These are phyloP conservation scores for Tanypteryx hageni DNA, from an alignment of 2,888 invertebrate genomes.

Conservation along the genomic window DNA sequence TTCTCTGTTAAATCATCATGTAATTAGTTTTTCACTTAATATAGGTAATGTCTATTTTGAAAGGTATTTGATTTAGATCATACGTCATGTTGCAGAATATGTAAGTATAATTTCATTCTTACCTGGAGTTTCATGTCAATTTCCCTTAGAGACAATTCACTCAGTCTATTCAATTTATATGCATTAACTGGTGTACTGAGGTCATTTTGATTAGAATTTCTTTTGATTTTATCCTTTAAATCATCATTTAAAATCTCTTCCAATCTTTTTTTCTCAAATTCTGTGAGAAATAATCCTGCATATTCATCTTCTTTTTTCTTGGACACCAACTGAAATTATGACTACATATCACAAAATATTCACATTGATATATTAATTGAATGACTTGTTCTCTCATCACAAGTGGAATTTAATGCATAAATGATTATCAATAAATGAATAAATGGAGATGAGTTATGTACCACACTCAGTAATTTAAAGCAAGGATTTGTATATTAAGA, in stretches of 20 bases:
- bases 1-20: too few species aligned
- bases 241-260: constrained; percentile 44
- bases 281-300: constrained; percentile 24
- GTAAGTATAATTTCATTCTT: not conserved
- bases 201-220: constrained; percentile 2
- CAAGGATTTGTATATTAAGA: too few species aligned
- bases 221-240: not conserved
- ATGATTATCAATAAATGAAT: too few species aligned
- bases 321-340: constrained; percentile 39
- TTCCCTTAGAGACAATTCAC: not conserved
- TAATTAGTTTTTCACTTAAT: too few species aligned
- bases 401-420: too few species aligned
- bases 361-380: not conserved
- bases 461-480: too few species aligned
- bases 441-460: too few species aligned
- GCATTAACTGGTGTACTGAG: not conserved
- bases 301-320: constrained; percentile 46
- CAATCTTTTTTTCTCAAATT: constrained; percentile 27
- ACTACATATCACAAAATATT: not conserved
- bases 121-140: constrained; percentile 54
- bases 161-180: constrained; percentile 30
- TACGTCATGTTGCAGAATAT: not conserved
- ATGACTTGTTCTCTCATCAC: not conserved
- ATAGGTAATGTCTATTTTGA: too few species aligned
- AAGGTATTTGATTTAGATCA: not conserved